Evolutionary conservation across 2,888 invertebrate species (phyloP).

Genomic region (Yponomeuta evonymella): DNA sequence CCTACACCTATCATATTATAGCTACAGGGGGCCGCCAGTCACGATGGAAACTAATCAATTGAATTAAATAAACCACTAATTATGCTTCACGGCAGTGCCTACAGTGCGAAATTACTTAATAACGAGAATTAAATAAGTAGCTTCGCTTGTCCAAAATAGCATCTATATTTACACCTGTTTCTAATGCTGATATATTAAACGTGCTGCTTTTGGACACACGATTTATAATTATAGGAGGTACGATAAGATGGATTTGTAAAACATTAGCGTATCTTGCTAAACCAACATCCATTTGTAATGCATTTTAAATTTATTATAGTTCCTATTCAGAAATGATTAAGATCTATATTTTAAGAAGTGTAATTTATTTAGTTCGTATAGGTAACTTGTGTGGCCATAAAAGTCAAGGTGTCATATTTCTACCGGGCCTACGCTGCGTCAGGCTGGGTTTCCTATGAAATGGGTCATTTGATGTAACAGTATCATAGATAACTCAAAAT

Average conservation of each 20-base stretch:
- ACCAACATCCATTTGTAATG: background rate
- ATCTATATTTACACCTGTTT: background rate
- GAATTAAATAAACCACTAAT: background rate
- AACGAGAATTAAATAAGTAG: background rate
- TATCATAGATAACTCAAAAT: conserved; percentile 6
- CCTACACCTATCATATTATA: conserved; percentile 20
- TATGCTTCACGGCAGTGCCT: background rate
- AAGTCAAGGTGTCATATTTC: conserved; percentile 6
- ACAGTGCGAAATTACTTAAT: conserved; percentile 6
- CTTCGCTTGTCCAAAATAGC: background rate
- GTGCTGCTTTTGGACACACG: too few relatives aligned
- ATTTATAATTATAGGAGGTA: background rate
- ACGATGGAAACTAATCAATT: conserved; percentile 1
- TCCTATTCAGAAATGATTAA: background rate
- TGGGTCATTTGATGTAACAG: conserved; percentile 11
- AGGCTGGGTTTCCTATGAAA: conserved; percentile 1
- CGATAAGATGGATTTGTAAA: background rate
- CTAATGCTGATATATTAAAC: too few relatives aligned
- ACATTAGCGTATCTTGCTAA: background rate
- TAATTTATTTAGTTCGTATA: background rate
- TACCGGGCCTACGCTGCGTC: conserved; percentile 5
- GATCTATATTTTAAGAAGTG: background rate
- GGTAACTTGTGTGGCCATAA: background rate
- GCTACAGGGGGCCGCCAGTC: conserved; percentile 35
- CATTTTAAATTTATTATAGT: background rate